A percentile compares a stretch with the other conserved stretches of the same genome.
phyloP scores from a whole-genome alignment of 2,888 invertebrate species.

The Lumbricus terrestris region DNA sequence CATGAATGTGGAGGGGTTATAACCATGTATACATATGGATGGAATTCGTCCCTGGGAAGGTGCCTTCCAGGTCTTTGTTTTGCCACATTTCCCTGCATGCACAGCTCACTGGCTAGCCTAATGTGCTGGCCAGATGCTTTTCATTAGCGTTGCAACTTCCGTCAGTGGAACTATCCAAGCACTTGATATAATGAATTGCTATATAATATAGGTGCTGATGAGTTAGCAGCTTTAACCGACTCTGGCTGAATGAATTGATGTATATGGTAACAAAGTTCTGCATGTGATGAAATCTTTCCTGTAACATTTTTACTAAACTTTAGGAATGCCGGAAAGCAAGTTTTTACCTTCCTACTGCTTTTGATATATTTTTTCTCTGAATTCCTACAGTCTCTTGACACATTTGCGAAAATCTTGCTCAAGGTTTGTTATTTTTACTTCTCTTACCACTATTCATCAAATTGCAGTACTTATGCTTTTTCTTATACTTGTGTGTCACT shows the following conservation, averaged over 20 bases:
- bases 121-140: constrained; percentile 3
- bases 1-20: neutral
- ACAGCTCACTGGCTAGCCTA: neutral
- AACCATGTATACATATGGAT: neutral
- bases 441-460: neutral
- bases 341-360: neutral
- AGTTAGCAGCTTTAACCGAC: neutral
- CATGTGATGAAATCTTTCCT: neutral
- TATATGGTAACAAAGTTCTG: neutral
- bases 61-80: neutral
- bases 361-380: neutral
- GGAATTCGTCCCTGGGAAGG: neutral
- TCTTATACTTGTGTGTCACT: neutral
- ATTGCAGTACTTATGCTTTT: neutral
- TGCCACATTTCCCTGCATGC: neutral
- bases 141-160: neutral
- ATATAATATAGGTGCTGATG: too few relatives aligned
- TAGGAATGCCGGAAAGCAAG: neutral
- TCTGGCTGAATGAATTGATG: neutral
- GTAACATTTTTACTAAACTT: neutral
- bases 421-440: neutral
- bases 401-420: neutral
- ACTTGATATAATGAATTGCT: too few relatives aligned
- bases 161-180: neutral
- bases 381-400: neutral